A percentile compares a stretch with the other conserved stretches of the same genome.
phyloP scores from a whole-genome alignment of 2,888 invertebrate genomes.

The Hoplodrina blanda region DNA sequence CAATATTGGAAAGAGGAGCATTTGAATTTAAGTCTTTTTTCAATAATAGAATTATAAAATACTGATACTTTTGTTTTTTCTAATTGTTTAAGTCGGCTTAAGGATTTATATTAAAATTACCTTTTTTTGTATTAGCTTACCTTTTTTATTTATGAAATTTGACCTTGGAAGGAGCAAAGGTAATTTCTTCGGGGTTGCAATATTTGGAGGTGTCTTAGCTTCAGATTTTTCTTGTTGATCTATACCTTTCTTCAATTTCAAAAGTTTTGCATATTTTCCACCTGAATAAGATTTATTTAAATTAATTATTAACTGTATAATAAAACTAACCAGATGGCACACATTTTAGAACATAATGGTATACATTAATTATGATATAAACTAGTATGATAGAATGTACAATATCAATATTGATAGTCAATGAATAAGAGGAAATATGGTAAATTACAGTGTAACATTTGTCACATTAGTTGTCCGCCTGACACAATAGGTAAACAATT shows the following conservation, averaged over 20 bases:
- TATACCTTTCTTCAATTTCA: constrained; percentile 77
- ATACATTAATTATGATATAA: neutral
- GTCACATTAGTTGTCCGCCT: too few species aligned
- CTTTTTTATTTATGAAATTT: constrained; percentile 75
- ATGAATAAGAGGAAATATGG: neutral
- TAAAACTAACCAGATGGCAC: neutral
- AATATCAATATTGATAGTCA: neutral
- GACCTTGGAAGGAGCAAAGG: constrained; percentile 79
- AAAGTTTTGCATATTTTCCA: constrained; percentile 76
- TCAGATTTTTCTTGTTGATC: constrained; percentile 64
- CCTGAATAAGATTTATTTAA: constrained; percentile 68
- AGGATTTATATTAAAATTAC: too few species aligned
- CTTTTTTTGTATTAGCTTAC: constrained; percentile 61
- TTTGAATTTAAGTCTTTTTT: constrained; percentile 2
- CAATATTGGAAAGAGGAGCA: constrained; percentile 10
- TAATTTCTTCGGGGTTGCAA: constrained; percentile 68
- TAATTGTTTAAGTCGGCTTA: neutral
- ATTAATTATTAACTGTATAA: neutral
- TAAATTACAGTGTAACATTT: neutral
- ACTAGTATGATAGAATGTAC: neutral
- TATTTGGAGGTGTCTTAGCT: constrained; percentile 36
- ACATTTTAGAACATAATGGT: neutral
- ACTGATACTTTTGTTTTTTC: neutral
- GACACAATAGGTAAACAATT: too few species aligned
- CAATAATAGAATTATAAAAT: constrained; percentile 5